Conservation (phyloP, 2,888 invertebrate species). For the Aphodius granarius region DNA sequence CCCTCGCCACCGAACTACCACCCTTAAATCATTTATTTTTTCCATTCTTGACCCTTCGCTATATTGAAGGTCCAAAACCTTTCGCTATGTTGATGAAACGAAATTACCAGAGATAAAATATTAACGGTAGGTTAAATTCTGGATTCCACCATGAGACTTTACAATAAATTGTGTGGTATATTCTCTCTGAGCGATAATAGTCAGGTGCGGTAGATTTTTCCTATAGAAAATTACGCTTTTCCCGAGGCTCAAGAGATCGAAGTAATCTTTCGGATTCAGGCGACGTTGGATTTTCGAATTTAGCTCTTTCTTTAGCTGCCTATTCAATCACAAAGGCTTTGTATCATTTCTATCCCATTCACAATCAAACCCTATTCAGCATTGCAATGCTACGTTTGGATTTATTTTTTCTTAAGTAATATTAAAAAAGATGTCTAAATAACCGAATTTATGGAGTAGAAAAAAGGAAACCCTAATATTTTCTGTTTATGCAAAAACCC, state of each 20-base stretch:
- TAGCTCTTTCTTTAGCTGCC: conserved; percentile 12
- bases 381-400: conserved; percentile 15
- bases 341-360: conserved; percentile 39
- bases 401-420: not conserved
- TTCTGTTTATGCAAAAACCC: not conserved
- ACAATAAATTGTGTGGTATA: not conserved
- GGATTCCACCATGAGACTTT: not conserved
- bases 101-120: conserved; percentile 21
- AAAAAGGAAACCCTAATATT: not conserved
- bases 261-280: not conserved
- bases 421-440: no score
- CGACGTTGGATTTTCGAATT: not conserved
- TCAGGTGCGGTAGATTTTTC: conserved; percentile 17
- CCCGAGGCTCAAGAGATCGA: not conserved
- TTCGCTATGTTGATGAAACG: no score
- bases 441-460: not conserved
- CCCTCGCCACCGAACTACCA: conserved; percentile 19
- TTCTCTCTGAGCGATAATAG: conserved; percentile 2
- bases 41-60: no score
- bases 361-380: conserved; percentile 44
- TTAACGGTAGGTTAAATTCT: conserved; percentile 17
- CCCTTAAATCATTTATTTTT: conserved; percentile 32
- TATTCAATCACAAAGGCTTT: conserved; percentile 42
- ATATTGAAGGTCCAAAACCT: no score
- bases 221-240: conserved; percentile 15